Evolutionary conservation across 2,797 vertebrate genomes (phyloP).

Genomic region (Crax fasciolata): DNA sequence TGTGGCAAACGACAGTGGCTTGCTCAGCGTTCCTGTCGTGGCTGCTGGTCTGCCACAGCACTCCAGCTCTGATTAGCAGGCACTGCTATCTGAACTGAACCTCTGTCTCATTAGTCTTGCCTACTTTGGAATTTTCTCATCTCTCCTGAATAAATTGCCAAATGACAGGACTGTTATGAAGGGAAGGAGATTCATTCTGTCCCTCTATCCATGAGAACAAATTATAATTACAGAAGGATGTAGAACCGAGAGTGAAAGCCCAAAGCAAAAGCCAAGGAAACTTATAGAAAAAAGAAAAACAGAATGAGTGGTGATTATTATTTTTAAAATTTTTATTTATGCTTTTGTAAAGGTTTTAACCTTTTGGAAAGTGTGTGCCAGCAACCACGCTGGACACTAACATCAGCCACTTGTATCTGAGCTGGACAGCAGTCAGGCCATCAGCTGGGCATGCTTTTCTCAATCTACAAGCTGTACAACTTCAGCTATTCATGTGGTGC

Average conservation of each 20-base stretch:
- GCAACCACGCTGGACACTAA: fast-evolving
- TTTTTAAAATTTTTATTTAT: neutral
- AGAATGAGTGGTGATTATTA: neutral
- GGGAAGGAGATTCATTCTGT: neutral
- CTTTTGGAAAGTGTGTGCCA: neutral
- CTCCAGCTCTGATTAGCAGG: constrained; percentile 20
- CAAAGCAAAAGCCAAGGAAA: neutral
- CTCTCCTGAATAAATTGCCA: neutral
- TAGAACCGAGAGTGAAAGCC: neutral
- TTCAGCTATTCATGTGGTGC: neutral
- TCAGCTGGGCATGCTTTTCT: neutral
- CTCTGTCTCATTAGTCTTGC: constrained; percentile 20
- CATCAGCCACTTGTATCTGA: neutral
- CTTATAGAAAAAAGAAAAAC: neutral
- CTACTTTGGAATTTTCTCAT: constrained; percentile 1
- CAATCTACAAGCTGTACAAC: neutral
- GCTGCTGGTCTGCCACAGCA: neutral
- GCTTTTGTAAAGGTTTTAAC: neutral
- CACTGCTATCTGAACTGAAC: neutral
- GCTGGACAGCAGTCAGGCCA: neutral
- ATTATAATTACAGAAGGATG: neutral
- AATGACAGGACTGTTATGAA: neutral
- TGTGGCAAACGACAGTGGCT: neutral
- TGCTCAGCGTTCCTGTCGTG: neutral
- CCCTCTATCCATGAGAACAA: neutral